phyloP scores from a whole-genome alignment of 2,888 invertebrate genomes.

The Steromphala cineraria region DNA sequence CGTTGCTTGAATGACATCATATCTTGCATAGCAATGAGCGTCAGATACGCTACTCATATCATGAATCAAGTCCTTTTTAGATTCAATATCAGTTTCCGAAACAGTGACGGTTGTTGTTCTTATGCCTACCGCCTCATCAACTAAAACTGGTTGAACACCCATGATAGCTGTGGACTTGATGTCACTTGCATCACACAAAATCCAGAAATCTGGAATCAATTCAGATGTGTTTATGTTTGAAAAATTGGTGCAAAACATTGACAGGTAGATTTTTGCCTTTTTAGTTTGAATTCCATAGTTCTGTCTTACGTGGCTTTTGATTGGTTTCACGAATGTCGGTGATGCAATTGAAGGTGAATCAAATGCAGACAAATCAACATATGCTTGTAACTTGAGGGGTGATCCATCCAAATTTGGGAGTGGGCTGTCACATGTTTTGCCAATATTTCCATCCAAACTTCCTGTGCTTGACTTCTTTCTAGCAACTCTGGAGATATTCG shows the following conservation, averaged over 20 bases:
- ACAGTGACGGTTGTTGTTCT: constrained; percentile 38
- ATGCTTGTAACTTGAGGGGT: constrained; percentile 52
- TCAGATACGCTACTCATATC: background rate
- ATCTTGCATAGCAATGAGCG: constrained; percentile 21
- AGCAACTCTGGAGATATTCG: too few species aligned
- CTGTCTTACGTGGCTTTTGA: background rate
- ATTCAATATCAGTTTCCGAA: background rate
- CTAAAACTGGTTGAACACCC: constrained; percentile 33
- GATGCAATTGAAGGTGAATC: constrained; percentile 14
- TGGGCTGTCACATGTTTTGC: too few species aligned
- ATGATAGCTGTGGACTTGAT: constrained; percentile 43
- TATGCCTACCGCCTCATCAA: constrained; percentile 38
- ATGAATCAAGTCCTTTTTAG: background rate
- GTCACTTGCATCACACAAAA: constrained; percentile 52
- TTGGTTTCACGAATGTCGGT: background rate
- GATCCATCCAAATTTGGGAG: constrained; percentile 42
- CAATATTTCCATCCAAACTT: too few species aligned
- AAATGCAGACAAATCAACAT: constrained; percentile 53
- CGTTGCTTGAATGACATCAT: constrained; percentile 23
- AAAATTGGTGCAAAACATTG: constrained; percentile 10
- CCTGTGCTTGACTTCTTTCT: too few species aligned
- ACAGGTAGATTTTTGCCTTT: background rate
- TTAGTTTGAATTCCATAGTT: background rate
- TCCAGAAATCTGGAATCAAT: constrained; percentile 38
- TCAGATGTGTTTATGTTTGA: background rate